Conservation (phyloP, 2,797 vertebrate species). For the Enteromius unitaeniatus region DNA sequence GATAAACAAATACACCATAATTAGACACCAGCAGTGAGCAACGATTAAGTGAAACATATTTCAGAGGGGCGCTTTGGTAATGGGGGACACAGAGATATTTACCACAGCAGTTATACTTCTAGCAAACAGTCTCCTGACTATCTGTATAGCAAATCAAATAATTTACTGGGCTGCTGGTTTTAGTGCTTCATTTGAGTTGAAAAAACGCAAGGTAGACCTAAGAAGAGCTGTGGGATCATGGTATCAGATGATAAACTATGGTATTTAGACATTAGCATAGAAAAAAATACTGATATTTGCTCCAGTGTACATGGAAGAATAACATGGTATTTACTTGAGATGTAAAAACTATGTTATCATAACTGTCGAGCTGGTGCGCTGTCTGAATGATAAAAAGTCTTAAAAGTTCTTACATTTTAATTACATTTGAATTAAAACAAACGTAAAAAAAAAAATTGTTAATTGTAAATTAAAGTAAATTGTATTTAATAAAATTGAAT, state of each 20-base stretch:
- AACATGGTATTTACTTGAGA: neutral
- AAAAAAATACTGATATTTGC: neutral
- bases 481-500: no score
- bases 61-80: constrained; percentile 13
- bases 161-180: constrained; percentile 5
- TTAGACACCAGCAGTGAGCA: constrained; percentile 35
- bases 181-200: neutral
- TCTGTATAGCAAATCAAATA: constrained; percentile 21
- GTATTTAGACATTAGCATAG: neutral
- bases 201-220: neutral
- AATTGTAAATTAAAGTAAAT: neutral
- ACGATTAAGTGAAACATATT: neutral
- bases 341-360: neutral
- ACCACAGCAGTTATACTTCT: constrained; percentile 2
- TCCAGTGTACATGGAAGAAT: neutral
- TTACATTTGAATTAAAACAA: neutral
- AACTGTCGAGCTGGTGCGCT: neutral
- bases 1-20: constrained; percentile 46
- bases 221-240: neutral
- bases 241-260: neutral
- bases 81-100: constrained; percentile 5
- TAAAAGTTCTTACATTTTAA: neutral
- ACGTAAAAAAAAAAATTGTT: no score
- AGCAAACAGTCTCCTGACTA: neutral
- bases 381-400: neutral